These are phyloP conservation scores for Bathynomus jamesi DNA, from an alignment of 1,140 invertebrate species.

Conservation along the genomic window DNA sequence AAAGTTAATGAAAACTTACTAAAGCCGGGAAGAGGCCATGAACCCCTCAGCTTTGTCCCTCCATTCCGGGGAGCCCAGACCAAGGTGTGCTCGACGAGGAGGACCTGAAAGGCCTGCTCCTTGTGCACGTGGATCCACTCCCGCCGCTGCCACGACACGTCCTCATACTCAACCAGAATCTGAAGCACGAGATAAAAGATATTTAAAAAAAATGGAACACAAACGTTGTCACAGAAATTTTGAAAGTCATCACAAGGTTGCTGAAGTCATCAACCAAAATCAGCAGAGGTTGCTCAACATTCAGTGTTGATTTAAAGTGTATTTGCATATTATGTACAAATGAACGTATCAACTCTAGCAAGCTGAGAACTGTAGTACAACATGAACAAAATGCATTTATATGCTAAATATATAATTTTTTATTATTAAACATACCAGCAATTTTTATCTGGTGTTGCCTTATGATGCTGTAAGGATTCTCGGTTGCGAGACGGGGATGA, in stretches of 20 bases:
- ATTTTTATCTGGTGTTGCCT: no score
- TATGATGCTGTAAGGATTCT: no score
- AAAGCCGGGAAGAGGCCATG: slow-evolving; percentile 39
- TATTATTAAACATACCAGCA: no score
- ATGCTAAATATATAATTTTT: no score
- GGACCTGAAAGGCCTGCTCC: slow-evolving; percentile 61
- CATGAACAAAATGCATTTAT: no score
- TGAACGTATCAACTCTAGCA: no score
- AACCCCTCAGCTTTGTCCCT: slow-evolving; percentile 29
- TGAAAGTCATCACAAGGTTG: not conserved
- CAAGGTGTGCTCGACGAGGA: slow-evolving; percentile 69
- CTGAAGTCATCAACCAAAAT: no score
- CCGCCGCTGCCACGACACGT: slow-evolving; percentile 61
- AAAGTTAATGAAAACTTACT: slow-evolving; percentile 38
- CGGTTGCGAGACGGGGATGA: no score
- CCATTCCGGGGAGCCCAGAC: slow-evolving; percentile 49
- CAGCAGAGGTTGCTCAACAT: no score
- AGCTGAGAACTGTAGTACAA: no score
- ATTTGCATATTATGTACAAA: no score
- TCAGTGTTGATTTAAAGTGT: no score
- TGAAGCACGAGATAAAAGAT: not conserved
- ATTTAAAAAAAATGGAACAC: not conserved
- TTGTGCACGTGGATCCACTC: slow-evolving; percentile 70
- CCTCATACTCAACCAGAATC: not conserved
- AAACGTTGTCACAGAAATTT: not conserved